Base-by-base conservation (phyloP, 2,113 vertebrate species). In the Tichodroma muraria region DNA sequence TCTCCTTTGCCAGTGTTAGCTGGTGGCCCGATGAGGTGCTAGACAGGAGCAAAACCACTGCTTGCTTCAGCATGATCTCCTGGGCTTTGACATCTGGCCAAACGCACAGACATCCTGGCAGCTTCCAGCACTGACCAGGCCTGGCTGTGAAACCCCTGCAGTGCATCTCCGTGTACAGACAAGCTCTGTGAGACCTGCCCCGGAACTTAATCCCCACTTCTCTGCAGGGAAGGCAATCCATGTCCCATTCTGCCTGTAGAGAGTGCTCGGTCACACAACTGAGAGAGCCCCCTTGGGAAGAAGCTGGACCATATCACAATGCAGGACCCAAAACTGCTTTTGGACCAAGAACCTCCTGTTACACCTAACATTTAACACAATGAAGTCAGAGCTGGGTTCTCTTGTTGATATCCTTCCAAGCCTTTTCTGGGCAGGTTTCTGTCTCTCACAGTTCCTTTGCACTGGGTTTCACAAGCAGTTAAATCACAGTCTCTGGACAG, bases 1-100 rank as follows among this genome's bases (percentile, higher is more conserved):
- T 85, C 61, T 90, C 70, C 64, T 87, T 54, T 66, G 77, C 80
- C 75, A 85, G 31, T 6, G 11, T 66, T 49, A 85, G 79, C 61
- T 56, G 54, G 52, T 76, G 60, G 45, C 70, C 78, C 0, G 0
- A 11, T 6, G 12, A 86, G 38, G 76, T 45, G 90, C 50, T 53
- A 91, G 71, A 89, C 57, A 60, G 61, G 5, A 89, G 50, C 44
- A 77, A 96, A 96, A 73, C 44, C 45, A 83, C 60, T 4, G 4
- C 86, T 85, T 76, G 65, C 59, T 93, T 80, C 91, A 90, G 90
- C 85, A 64, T 33, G 56, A 82, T 72, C 94, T 86, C 53, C 45
- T 64, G 77, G 31, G 22, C 71, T 79, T 90, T 94, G 85, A 87
- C 60, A 2, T 45, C 50, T 64, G 71, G 64, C 80, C 78, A 92